A percentile compares a stretch with the other conserved stretches of the same genome.
Conservation (phyloP, 64 coral and sea anemone species). For the Exaiptasia diaphana region DNA sequence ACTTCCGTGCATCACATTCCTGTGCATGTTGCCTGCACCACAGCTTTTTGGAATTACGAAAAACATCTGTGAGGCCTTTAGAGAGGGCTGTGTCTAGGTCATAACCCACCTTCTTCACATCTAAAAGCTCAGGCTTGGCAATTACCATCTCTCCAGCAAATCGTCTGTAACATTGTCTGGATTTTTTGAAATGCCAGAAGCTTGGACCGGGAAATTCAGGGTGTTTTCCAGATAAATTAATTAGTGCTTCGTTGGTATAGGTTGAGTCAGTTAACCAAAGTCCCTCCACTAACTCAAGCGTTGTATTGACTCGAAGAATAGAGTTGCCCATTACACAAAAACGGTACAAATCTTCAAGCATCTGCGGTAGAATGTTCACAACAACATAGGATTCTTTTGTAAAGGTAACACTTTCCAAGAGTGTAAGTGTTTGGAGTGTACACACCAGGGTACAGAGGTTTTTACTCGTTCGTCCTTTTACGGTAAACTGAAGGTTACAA, state of each 20-base stretch:
- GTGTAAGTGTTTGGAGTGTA: conserved; percentile 7
- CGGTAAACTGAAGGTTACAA: too few species aligned
- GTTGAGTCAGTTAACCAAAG: conserved; percentile 55
- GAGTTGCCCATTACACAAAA: conserved; percentile 46
- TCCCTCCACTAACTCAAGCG: conserved; percentile 42
- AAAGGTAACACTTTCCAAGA: conserved; percentile 25
- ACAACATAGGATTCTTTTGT: conserved; percentile 45
- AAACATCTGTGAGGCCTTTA: conserved; percentile 28
- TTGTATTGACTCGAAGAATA: conserved; percentile 43
- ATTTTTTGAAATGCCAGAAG: conserved; percentile 44
- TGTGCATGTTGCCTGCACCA: conserved; percentile 36
- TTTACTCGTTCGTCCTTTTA: too few species aligned
- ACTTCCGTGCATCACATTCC: conserved; percentile 4
- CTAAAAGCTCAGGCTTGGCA: conserved; percentile 31
- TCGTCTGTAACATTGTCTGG: neutral
- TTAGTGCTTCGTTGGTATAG: conserved; percentile 16
- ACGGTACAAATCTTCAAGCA: conserved; percentile 30
- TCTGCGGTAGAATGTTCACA: conserved; percentile 6
- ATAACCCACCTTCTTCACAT: conserved; percentile 23
- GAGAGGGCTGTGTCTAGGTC: conserved; percentile 28
- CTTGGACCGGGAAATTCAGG: conserved; percentile 53
- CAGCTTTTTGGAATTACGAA: conserved; percentile 25
- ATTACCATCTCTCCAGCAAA: conserved; percentile 49
- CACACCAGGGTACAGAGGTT: conserved; percentile 11
- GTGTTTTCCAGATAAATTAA: conserved; percentile 15